Evolutionary conservation across 2,888 invertebrate species (phyloP).

Genomic region (Lithosia quadra): DNA sequence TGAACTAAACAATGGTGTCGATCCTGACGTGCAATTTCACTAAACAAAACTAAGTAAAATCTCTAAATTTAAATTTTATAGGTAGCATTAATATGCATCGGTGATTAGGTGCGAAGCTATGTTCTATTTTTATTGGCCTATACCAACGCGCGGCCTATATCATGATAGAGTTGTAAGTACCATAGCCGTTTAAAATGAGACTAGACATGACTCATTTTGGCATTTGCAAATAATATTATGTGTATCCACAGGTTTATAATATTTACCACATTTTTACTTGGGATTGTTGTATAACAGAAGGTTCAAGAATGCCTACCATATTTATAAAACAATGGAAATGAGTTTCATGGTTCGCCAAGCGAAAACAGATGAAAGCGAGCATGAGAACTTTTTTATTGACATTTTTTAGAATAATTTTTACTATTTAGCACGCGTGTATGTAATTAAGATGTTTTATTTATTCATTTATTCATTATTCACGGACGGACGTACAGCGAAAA

Average conservation of each 20-base stretch:
- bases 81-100: no score
- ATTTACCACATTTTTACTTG: not conserved
- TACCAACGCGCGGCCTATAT: no score
- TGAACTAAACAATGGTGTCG: no score
- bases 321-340: conserved; percentile 16
- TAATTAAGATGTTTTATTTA: conserved; percentile 10
- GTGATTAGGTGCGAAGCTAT: no score
- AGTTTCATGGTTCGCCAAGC: conserved; percentile 18
- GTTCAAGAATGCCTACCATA: conserved; percentile 5
- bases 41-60: no score
- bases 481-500: conserved; percentile 3
- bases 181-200: no score
- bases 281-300: conserved; percentile 7
- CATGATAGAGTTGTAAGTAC: no score
- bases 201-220: not conserved
- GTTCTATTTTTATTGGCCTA: no score
- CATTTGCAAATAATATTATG: no score
- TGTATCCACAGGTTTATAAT: not conserved
- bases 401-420: conserved; percentile 36
- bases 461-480: conserved; percentile 9
- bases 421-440: conserved; percentile 12
- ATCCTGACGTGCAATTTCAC: no score
- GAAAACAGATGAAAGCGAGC: conserved; percentile 44
- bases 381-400: conserved; percentile 43
- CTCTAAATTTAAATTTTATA: no score